Conservation (phyloP, 2,113 vertebrate genomes). For the Brienomyrus longianalis region DNA sequence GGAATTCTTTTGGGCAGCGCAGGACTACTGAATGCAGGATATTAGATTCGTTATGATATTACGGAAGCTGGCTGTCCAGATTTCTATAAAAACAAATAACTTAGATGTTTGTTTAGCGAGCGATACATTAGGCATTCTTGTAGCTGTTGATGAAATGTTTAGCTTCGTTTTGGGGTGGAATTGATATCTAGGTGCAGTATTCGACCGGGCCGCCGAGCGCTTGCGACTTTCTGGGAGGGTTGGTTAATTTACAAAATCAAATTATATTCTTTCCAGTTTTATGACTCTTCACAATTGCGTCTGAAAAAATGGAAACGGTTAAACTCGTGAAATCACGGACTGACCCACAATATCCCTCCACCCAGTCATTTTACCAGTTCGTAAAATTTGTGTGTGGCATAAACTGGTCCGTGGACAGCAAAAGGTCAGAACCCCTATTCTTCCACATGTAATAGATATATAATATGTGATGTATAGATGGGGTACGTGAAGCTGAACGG, state of each 20-base stretch:
- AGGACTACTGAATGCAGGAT: background rate
- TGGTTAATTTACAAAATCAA: background rate
- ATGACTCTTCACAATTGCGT: background rate
- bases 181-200: background rate
- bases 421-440: background rate
- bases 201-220: background rate
- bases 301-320: background rate
- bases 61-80: background rate
- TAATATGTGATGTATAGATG: background rate
- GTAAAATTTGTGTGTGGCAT: background rate
- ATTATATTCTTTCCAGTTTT: background rate
- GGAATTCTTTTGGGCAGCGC: background rate
- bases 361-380: background rate
- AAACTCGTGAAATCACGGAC: background rate
- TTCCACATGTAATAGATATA: background rate
- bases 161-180: background rate
- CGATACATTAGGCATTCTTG: background rate
- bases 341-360: background rate
- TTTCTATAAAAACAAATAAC: background rate
- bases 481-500: background rate
- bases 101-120: background rate
- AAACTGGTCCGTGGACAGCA: background rate
- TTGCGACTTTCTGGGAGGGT: background rate
- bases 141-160: background rate
- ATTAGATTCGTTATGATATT: background rate